Conservation (phyloP, 2,797 vertebrate species). For the Fratercula arctica region DNA sequence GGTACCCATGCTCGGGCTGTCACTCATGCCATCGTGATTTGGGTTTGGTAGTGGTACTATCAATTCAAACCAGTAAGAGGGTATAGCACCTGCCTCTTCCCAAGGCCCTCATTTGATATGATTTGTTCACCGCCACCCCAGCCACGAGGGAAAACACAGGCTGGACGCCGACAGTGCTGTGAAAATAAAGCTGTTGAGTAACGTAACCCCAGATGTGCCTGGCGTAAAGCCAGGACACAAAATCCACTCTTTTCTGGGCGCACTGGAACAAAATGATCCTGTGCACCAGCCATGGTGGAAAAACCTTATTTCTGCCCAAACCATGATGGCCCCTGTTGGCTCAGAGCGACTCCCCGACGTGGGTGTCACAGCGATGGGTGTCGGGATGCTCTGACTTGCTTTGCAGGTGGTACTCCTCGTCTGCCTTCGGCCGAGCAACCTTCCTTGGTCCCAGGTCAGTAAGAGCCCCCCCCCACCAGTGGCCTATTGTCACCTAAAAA, state of each 20-base stretch:
- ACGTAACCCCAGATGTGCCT: neutral
- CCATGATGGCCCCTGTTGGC: rapidly evolving
- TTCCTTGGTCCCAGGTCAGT: neutral
- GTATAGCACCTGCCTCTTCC: neutral
- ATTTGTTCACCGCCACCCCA: neutral
- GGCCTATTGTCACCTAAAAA: neutral
- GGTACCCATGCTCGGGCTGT: rapidly evolving
- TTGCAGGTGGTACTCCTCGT: constrained; percentile 38
- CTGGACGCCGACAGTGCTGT: neutral
- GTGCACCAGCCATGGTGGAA: rapidly evolving
- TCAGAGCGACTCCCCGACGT: rapidly evolving
- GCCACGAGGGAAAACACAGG: rapidly evolving
- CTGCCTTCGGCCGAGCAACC: neutral
- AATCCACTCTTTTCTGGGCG: neutral
- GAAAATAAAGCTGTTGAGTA: neutral
- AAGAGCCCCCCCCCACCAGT: neutral
- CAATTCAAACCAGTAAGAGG: rapidly evolving
- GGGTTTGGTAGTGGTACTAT: neutral
- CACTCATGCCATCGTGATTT: rapidly evolving
- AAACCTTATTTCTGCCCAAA: neutral
- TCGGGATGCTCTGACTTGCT: neutral
- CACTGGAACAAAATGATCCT: rapidly evolving
- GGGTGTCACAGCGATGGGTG: neutral
- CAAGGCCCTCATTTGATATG: neutral
- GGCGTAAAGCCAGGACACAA: neutral